phyloP scores from a whole-genome alignment of 2,888 invertebrate species.

The Tuberolachnus salignus region DNA sequence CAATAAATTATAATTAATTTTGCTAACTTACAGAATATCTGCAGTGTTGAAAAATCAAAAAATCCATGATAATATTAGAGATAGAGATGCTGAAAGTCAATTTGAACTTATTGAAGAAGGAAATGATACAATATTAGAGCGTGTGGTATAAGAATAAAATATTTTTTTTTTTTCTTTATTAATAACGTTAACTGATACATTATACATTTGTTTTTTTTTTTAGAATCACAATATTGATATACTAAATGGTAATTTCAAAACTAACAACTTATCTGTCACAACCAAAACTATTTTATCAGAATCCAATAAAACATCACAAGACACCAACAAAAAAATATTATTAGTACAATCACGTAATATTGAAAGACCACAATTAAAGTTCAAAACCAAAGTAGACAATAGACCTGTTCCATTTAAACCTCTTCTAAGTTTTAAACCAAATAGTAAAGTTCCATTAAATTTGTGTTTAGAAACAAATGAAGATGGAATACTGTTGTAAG shows the following conservation, averaged over 20 bases:
- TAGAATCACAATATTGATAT: slow-evolving; percentile 49
- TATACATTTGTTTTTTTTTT: slow-evolving; percentile 6
- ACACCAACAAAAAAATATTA: slow-evolving; percentile 38
- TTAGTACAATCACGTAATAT: slow-evolving; percentile 71
- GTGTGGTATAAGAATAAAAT: slow-evolving; percentile 69
- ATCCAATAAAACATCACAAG: slow-evolving; percentile 48
- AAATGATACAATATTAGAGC: slow-evolving; percentile 83
- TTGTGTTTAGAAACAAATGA: slow-evolving; percentile 71
- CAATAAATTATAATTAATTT: slow-evolving; percentile 29
- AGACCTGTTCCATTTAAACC: slow-evolving; percentile 78
- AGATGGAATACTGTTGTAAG: slow-evolving; percentile 66
- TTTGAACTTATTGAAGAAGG: slow-evolving; percentile 80
- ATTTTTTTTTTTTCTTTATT: background rate
- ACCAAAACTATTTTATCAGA: slow-evolving; percentile 61
- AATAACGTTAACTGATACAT: background rate
- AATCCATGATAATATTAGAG: slow-evolving; percentile 67
- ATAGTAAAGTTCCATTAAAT: slow-evolving; percentile 81
- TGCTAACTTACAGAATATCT: slow-evolving; percentile 63
- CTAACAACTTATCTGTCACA: slow-evolving; percentile 4
- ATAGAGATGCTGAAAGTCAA: slow-evolving; percentile 70
- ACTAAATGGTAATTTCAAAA: slow-evolving; percentile 39
- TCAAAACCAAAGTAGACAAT: slow-evolving; percentile 86
- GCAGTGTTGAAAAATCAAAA: slow-evolving; percentile 67
- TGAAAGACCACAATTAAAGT: slow-evolving; percentile 81
- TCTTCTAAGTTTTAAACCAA: slow-evolving; percentile 83